Base-by-base conservation (phyloP, 2,888 invertebrate species). In the Papilio protenor region DNA sequence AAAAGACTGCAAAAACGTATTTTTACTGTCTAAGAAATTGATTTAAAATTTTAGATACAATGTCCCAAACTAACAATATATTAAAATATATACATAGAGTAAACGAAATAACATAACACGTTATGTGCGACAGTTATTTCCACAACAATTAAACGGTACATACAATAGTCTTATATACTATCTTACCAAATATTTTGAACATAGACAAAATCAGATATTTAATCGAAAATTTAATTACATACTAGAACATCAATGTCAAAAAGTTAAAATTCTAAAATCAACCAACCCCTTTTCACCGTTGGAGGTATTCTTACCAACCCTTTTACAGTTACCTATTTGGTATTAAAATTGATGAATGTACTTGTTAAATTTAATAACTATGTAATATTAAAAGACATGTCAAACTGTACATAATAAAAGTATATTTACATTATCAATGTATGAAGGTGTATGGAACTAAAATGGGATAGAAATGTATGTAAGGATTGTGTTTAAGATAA, bases 121-220 rank as follows among this genome's bases (percentile, higher is more conserved):
- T 64, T 52, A 71, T 71, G 71, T 71, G 71, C 71, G 12, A 18
- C n/a, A 49, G n/a, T 18, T 21, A 40, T 23, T 75, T 52, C 47
- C 57, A 74, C 45, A 64, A 45, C 21, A 59, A 23, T 40, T 59
- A 57, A 40, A n/a, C 6, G 18, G n/a, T 40, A 33, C 73, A 40
- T 73, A 59, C 45, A 73, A 70, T 55, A 47, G 23, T 70, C 69
- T 66, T 76, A 66, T 12, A 47, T 52, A 23, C 33, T 76, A 76
- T 16, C 49, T 75, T 75, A 66, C 33, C n/a, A 40, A 75, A 61
- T 52, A 75, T 57, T 57, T 75, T 66, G 23, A 75, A 75, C 69
- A 66, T 64, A 47, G 45, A 57, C 59, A 59, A 73, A 59, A 73
- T 61, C 47, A 27, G 14, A 61, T n/a, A 74, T 74, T 27, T 47